phyloP scores from a whole-genome alignment of 2,113 vertebrate species.

The Pantherophis guttatus region DNA sequence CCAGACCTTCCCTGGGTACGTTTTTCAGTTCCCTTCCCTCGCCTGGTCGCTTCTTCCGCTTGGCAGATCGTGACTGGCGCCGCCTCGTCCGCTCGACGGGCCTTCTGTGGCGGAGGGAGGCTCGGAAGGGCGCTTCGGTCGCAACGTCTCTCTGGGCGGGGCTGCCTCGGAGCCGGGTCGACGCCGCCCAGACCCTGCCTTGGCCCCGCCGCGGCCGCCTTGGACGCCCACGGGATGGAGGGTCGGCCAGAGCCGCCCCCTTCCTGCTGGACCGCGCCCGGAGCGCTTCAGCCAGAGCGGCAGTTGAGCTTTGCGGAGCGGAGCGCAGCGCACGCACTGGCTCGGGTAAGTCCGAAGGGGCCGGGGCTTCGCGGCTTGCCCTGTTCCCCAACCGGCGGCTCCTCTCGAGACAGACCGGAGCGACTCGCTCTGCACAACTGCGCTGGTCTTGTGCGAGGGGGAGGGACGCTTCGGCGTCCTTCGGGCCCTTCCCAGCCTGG shows the following conservation, averaged over 20 bases:
- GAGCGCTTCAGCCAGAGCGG: neutral
- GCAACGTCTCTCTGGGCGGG: neutral
- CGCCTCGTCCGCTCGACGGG: neutral
- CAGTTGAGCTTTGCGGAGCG: neutral
- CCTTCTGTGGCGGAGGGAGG: neutral
- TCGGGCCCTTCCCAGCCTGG: neutral
- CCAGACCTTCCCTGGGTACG: neutral
- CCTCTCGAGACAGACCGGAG: neutral
- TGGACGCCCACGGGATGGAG: constrained; percentile 3
- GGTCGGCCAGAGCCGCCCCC: constrained; percentile 12
- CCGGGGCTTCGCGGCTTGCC: neutral
- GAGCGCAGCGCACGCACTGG: too few relatives aligned
- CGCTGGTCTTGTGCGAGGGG: neutral
- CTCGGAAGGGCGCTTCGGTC: neutral
- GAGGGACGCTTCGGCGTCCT: neutral
- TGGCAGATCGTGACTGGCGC: neutral
- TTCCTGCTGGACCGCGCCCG: neutral
- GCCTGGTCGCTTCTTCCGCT: neutral
- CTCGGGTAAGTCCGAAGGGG: neutral
- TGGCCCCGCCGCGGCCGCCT: neutral
- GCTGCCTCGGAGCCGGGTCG: neutral
- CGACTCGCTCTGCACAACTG: neutral
- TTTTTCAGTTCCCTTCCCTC: neutral
- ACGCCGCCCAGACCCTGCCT: neutral
- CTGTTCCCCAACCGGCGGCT: neutral